Conservation (phyloP, 53 echinoderm and acorn worm genomes). For the Apostichopus leukothele region DNA sequence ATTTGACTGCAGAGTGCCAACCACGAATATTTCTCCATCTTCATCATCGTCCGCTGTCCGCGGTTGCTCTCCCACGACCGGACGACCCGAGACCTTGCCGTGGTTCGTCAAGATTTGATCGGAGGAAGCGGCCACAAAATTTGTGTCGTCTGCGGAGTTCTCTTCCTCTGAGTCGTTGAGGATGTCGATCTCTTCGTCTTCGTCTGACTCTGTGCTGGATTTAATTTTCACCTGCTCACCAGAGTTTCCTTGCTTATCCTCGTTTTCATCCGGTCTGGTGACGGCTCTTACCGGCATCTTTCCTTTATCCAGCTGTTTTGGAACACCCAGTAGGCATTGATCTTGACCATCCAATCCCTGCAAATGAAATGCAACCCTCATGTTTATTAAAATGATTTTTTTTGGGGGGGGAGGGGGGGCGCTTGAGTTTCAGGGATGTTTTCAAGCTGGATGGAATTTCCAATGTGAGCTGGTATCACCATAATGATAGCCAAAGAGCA, state of each 20-base stretch:
- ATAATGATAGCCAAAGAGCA: too few relatives aligned
- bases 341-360: constrained; percentile 4
- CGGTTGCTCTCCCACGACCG: too few relatives aligned
- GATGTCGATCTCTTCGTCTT: constrained; percentile 31
- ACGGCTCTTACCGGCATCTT: background rate
- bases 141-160: background rate
- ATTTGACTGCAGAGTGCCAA: too few relatives aligned
- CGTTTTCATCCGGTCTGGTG: background rate
- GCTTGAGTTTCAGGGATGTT: too few relatives aligned
- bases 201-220: background rate
- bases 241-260: background rate
- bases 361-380: background rate
- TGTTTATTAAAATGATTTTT: background rate
- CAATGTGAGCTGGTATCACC: too few relatives aligned
- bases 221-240: constrained; percentile 22
- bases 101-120: too few relatives aligned
- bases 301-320: constrained; percentile 9
- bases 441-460: too few relatives aligned
- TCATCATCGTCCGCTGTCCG: too few relatives aligned
- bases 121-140: too few relatives aligned
- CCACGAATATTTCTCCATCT: too few relatives aligned
- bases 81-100: too few relatives aligned
- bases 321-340: background rate
- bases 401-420: too few relatives aligned
- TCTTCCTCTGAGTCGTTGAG: background rate